phyloP scores from a whole-genome alignment of 2,888 invertebrate genomes.

The Sthenelais limicola region DNA sequence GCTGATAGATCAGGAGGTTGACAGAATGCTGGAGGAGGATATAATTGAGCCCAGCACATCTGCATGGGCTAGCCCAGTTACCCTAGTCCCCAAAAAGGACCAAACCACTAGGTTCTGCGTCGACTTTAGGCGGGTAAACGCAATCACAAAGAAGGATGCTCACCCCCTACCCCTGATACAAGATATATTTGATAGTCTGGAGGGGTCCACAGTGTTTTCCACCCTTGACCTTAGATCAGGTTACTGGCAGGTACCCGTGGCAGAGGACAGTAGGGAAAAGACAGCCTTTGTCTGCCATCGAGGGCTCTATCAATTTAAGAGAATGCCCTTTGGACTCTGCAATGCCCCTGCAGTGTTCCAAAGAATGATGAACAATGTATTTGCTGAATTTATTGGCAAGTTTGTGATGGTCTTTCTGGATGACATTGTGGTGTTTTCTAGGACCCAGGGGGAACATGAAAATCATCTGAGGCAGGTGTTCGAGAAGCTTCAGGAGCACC shows the following conservation, averaged over 20 bases:
- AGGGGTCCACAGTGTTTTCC: slow-evolving; percentile 39
- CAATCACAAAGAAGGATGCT: slow-evolving; percentile 34
- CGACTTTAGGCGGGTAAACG: slow-evolving; percentile 44
- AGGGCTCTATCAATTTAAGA: slow-evolving; percentile 44
- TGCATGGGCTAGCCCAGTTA: slow-evolving; percentile 34
- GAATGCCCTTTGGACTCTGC: slow-evolving; percentile 47
- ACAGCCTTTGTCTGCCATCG: slow-evolving; percentile 44
- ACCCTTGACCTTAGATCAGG: slow-evolving; percentile 46
- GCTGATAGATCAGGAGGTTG: background rate
- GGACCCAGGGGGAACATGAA: slow-evolving; percentile 2
- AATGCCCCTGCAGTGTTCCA: slow-evolving; percentile 47
- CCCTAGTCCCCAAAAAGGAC: slow-evolving; percentile 29
- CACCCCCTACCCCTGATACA: slow-evolving; percentile 48
- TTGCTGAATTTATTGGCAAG: slow-evolving; percentile 26
- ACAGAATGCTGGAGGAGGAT: slow-evolving; percentile 17
- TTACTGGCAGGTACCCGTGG: slow-evolving; percentile 47
- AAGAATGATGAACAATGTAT: slow-evolving; percentile 42
- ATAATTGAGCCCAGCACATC: slow-evolving; percentile 8
- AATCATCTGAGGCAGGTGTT: slow-evolving; percentile 19
- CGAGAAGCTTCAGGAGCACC: background rate
- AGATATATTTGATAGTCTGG: slow-evolving; percentile 48
- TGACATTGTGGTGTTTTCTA: slow-evolving; percentile 38
- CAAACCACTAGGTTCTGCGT: slow-evolving; percentile 45
- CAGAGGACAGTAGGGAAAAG: slow-evolving; percentile 36
- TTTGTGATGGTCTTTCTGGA: slow-evolving; percentile 40